These are phyloP conservation scores for Clytia hemisphaerica DNA, from an alignment of 30 jellyfish, hydroid and myxozoan species.

Conservation along the genomic window DNA sequence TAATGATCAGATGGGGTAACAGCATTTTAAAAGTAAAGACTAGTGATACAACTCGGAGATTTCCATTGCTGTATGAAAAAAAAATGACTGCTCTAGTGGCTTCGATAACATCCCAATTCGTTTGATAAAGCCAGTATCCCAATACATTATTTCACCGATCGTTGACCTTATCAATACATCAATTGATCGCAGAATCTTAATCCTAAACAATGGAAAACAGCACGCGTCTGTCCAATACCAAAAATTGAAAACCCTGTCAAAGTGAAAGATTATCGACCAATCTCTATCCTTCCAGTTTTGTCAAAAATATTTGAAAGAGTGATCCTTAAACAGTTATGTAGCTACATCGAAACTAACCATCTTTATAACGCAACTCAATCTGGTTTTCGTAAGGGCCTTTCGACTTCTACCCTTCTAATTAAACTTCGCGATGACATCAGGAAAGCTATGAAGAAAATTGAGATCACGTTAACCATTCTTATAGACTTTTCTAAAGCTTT, in stretches of 20 bases:
- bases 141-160: too few species aligned
- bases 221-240: constrained; percentile 8
- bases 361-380: background rate
- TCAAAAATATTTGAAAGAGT: constrained; percentile 25
- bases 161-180: too few species aligned
- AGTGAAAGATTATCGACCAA: constrained; percentile 3
- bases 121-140: too few species aligned
- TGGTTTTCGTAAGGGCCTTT: constrained; percentile 42
- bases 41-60: constrained; percentile 30
- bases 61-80: constrained; percentile 21
- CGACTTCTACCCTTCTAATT: constrained; percentile 29
- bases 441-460: constrained; percentile 35
- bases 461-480: constrained; percentile 25
- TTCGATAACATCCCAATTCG: too few species aligned
- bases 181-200: background rate
- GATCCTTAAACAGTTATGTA: background rate
- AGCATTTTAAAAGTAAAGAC: background rate
- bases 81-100: too few species aligned
- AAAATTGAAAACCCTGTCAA: background rate
- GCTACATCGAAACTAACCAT: background rate
- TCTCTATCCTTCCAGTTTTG: constrained; percentile 1
- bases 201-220: constrained; percentile 3
- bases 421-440: constrained; percentile 29
- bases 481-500: constrained; percentile 4
- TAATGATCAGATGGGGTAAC: constrained; percentile 8